Conservation (phyloP, 30 jellyfish, hydroid and myxozoan genomes). For the Turritopsis dohrnii region DNA sequence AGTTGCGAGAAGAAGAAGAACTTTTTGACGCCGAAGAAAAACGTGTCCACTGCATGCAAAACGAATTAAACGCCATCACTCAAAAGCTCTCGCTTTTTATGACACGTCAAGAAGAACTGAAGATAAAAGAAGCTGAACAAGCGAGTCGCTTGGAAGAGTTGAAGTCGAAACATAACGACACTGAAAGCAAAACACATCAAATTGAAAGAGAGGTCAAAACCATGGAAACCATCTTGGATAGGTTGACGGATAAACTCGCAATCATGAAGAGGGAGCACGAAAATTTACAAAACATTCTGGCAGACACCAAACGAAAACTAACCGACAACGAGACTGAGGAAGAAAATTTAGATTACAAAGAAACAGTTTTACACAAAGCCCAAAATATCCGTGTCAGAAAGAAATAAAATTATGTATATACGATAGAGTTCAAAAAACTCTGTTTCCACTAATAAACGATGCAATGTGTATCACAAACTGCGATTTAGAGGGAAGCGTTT, state of each 20-base stretch:
- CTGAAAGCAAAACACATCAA: constrained; percentile 1
- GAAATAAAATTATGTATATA: neutral
- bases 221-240: constrained; percentile 16
- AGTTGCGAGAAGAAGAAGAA: constrained; percentile 9
- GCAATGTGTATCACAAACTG: no score
- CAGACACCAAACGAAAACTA: neutral
- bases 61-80: neutral
- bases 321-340: neutral
- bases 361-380: neutral
- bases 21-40: constrained; percentile 3
- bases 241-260: constrained; percentile 5
- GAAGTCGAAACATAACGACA: constrained; percentile 2
- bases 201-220: neutral
- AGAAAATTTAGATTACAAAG: neutral
- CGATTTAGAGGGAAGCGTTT: no score
- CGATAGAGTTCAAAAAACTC: no score
- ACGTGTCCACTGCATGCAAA: neutral
- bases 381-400: neutral
- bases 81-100: neutral
- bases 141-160: neutral
- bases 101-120: neutral
- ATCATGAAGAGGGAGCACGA: constrained; percentile 18
- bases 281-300: neutral
- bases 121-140: neutral
- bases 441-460: no score